Base-by-base conservation (phyloP, 2,797 vertebrate genomes). In the Brotula barbata region DNA sequence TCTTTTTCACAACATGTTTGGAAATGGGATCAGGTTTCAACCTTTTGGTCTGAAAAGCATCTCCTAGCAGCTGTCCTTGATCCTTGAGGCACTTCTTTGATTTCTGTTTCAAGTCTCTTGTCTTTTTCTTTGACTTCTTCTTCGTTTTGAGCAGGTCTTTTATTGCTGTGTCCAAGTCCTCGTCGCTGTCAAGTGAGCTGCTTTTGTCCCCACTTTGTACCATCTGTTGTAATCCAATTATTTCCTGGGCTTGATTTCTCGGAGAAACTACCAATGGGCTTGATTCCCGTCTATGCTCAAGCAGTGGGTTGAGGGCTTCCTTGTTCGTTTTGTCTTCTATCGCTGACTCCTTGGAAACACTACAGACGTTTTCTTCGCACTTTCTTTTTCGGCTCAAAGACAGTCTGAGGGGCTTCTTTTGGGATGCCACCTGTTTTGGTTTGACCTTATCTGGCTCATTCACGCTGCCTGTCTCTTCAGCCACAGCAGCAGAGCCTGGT, bases 151-250 rank as follows among this genome's bases (percentile, higher is more conserved):
- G 79, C 55, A 98, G 81, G 77, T 98, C 96, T 89, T 95, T 98
- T 69, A 97, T 98, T 11, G 95, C 97, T 0, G 91, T 92, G 36
- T 98, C 95, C 0, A 99, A 90, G 79, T 99, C 97, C 74, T 98
- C 96, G 5, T 98, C 96, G 0, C 96, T 99, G 86, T 99, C 97
- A 55, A 98, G 86, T 0, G 97, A 99, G 71, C 97, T 99, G 89
- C 96, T 98, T 82, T 98, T 96, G 66, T 96, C 95, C 33, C 85
- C 93, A 56, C 87, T 88, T 78, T 85, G 78, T 52, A 85, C 85
- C 0, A 53, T 58, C 63, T 76, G 78, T 19, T 69, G 73, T n/a
- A 54, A 70, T 53, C 49, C 53, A 34, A 62, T 28, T 9, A 22
- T 7, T 5, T 64, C 47, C 34, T 67, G 76, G 2, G 28, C 51